Evolutionary conservation across 2,797 vertebrate species (phyloP).

Genomic region (Calcarius lapponicus): DNA sequence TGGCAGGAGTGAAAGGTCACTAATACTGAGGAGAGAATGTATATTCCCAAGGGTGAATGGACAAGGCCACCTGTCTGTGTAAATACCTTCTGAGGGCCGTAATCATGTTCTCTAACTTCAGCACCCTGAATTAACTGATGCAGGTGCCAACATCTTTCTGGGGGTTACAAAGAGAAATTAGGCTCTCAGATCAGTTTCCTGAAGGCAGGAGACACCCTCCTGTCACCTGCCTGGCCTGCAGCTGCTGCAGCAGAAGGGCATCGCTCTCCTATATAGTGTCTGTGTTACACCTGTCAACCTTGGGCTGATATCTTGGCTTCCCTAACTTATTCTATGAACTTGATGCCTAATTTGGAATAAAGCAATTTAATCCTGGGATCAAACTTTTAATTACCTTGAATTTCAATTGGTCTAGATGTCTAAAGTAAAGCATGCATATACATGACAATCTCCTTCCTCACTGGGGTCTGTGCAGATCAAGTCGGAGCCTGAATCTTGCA

Average conservation of each 20-base stretch:
- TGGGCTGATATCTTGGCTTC: background rate
- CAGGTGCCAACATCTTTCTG: background rate
- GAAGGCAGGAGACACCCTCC: background rate
- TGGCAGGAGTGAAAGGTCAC: background rate
- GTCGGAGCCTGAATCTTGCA: background rate
- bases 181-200: background rate
- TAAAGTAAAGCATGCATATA: background rate
- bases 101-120: background rate
- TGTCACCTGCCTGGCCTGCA: background rate
- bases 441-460: background rate
- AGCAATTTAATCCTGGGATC: background rate
- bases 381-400: background rate
- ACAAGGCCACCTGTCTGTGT: background rate
- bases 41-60: background rate
- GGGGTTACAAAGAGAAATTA: background rate
- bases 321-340: background rate
- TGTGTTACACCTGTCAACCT: background rate
- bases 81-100: background rate
- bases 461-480: background rate
- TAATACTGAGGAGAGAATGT: background rate
- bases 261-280: background rate
- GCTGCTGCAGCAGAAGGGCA: background rate
- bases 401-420: background rate
- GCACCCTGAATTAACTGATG: background rate
- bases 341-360: background rate